A percentile compares a stretch with the other conserved stretches of the same genome.
These are phyloP conservation scores for Gallinago stenura DNA, from an alignment of 2,797 vertebrate genomes.

Conservation along the genomic window DNA sequence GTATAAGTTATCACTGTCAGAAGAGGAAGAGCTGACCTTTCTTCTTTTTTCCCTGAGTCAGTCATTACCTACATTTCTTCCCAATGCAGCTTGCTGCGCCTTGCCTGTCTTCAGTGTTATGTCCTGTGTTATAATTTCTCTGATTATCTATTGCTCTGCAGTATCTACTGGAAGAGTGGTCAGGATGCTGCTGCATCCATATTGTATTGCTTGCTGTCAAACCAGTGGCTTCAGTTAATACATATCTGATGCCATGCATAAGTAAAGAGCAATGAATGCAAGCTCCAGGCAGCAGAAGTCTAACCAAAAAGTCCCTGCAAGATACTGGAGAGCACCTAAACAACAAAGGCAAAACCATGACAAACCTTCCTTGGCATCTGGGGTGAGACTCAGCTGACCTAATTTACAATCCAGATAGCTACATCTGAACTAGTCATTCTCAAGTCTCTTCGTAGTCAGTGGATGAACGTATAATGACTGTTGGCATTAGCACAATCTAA, in stretches of 20 bases:
- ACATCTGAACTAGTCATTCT: not conserved
- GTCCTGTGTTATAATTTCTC: not conserved
- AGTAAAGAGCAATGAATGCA: not conserved
- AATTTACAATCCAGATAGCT: not conserved
- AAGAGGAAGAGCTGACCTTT: conserved; percentile 23
- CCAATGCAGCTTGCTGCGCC: not conserved
- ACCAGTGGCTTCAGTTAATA: not conserved
- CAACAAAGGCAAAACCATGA: not conserved
- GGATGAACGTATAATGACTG: not conserved
- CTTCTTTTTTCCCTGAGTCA: not conserved
- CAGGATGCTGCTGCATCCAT: not conserved
- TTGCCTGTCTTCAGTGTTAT: not conserved
- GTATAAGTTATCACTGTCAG: not conserved
- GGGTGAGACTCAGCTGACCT: not conserved
- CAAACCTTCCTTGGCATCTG: not conserved
- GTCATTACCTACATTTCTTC: not conserved
- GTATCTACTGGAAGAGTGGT: not conserved
- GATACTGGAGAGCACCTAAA: not conserved
- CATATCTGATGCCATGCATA: fast-evolving
- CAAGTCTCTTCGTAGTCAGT: not conserved
- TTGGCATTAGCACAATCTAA: not conserved
- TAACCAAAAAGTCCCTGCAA: not conserved
- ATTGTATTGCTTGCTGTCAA: not conserved
- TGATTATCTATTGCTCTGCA: not conserved
- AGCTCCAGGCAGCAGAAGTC: not conserved